Conservation (phyloP, 2,113 vertebrate species). For the Indri indri region DNA sequence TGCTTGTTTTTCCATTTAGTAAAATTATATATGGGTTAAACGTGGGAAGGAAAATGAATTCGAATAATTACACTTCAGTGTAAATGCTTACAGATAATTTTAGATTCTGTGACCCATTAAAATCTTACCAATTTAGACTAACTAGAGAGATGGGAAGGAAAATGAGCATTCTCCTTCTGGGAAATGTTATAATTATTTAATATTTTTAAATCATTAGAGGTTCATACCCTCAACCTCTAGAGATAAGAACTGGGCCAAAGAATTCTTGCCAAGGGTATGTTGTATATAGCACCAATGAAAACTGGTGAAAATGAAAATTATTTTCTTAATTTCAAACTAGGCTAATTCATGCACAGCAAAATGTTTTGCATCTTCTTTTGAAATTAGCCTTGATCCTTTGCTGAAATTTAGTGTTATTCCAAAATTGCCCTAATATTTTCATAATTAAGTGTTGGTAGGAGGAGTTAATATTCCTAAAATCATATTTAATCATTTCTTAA, state of each 20-base stretch:
- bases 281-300: neutral
- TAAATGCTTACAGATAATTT: neutral
- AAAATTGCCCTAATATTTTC: neutral
- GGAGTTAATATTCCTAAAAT: neutral
- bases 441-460: neutral
- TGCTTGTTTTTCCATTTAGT: slow-evolving; percentile 34
- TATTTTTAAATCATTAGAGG: slow-evolving; percentile 16
- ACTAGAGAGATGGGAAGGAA: neutral
- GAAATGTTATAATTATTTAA: slow-evolving; percentile 3
- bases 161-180: neutral
- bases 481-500: neutral
- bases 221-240: neutral
- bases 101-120: slow-evolving; percentile 27
- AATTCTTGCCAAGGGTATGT: neutral
- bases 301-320: neutral
- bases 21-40: slow-evolving; percentile 32
- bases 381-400: slow-evolving; percentile 2
- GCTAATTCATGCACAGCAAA: neutral
- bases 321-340: slow-evolving; percentile 26
- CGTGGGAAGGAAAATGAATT: neutral
- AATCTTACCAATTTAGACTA: neutral
- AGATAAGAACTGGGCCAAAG: neutral
- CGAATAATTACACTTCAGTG: slow-evolving; percentile 35
- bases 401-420: neutral
- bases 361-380: neutral